Base-by-base conservation (phyloP, 1,140 invertebrate genomes). In the Bicyclus anynana region DNA sequence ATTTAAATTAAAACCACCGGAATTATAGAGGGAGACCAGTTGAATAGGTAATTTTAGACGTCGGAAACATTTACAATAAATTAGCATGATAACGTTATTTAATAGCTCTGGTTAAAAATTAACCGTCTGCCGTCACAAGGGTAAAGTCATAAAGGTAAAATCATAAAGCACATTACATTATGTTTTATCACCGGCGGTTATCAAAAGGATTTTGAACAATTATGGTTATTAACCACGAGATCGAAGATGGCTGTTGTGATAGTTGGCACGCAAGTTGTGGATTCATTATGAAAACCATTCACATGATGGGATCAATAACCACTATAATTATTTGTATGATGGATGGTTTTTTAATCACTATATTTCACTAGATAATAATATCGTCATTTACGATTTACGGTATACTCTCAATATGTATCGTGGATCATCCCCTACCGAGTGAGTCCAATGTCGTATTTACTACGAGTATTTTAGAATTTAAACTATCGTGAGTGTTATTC, bases 161-260 rank as follows among this genome's bases (percentile, higher is more conserved):
- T 42, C 21, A 7, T 53, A 12, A 42, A 53, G 16, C 27, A 35
- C 12, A 42, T 23, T 57, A 49, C 35, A 29, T 46, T 23, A 26
- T 48, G 16, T 17, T 49, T 49, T 57, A 57, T 57, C 54, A 50
- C 23, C 12, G 17, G 47, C 23, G 12, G 16, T 57, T 42, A 57
- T 57, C 54, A 57, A 40, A n/a, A 5, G 29, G 33, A 26, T 21
- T 40, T 40, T 42, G 48, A 23, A 52, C 35, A 48, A 59, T 59
- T 52, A 59, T 59, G 35, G 56, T 59, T 59, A 59, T 47, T 53
- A 26, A 5, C 20, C 56, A 59, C 49, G 56, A 59, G 27, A 47
- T 52, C 44, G 13, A 37, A 40, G 51, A 37, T 14, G 46, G 26
- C 21, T 9, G 40, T 29, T 16, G n/a, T 47, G 56, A 53, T 53